Conservation (phyloP, 2,113 vertebrate genomes). For the Picathartes gymnocephalus region DNA sequence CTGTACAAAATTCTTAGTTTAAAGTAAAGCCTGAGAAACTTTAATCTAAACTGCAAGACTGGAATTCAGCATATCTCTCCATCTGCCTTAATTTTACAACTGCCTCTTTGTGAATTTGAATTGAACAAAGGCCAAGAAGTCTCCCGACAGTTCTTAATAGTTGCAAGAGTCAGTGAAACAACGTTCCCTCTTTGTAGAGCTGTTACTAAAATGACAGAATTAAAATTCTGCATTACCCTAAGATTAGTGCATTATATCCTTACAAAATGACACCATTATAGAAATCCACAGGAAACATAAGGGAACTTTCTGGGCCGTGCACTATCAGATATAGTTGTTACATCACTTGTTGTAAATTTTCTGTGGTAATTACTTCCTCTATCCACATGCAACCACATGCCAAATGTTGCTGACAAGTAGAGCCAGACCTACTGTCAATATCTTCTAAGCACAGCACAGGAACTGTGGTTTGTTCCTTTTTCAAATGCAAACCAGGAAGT, state of each 20-base stretch:
- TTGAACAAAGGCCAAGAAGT: background rate
- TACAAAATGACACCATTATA: background rate
- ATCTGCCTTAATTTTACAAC: background rate
- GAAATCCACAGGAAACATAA: conserved; percentile 47
- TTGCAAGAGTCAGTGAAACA: background rate
- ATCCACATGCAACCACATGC: background rate
- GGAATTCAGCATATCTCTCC: background rate
- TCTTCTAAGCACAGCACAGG: background rate
- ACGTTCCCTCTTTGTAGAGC: background rate
- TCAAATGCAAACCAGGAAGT: background rate
- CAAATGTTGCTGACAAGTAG: background rate
- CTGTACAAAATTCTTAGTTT: background rate
- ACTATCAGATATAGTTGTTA: background rate
- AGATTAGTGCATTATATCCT: conserved; percentile 19
- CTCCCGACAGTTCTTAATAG: background rate
- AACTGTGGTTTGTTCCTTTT: background rate
- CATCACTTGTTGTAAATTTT: background rate
- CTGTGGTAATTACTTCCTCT: conserved; percentile 21
- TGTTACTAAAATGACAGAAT: conserved; percentile 10
- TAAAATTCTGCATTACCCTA: background rate
- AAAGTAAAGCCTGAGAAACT: background rate
- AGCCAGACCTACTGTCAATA: background rate
- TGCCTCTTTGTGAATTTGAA: background rate
- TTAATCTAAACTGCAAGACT: background rate
- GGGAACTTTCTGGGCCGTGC: background rate